A percentile compares a stretch with the other conserved stretches of the same genome.
Conservation (phyloP, 2,797 vertebrate species). For the Silurus aristotelis region DNA sequence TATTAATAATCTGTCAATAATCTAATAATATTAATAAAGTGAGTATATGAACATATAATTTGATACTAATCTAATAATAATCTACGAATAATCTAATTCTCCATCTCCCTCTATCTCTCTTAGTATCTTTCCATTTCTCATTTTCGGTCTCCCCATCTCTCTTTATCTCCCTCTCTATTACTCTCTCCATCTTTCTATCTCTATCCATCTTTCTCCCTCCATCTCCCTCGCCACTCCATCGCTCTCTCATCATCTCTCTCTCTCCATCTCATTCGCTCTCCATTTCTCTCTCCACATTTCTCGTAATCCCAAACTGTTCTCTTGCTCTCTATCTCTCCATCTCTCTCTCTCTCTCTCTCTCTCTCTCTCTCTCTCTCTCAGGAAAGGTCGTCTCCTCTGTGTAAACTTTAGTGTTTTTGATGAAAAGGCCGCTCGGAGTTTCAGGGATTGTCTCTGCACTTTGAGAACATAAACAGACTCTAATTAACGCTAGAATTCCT, state of each 20-base stretch:
- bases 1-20: not conserved
- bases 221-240: too few species aligned
- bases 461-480: slow-evolving; percentile 46
- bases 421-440: slow-evolving; percentile 40
- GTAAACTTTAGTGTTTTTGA: slow-evolving; percentile 43
- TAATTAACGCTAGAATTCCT: slow-evolving; percentile 34
- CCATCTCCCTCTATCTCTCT: too few species aligned
- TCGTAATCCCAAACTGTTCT: not conserved
- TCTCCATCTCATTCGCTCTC: slow-evolving; percentile 13
- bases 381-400: slow-evolving; percentile 21
- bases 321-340: not conserved
- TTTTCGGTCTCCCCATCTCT: too few species aligned
- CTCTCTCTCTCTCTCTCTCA: slow-evolving; percentile 19
- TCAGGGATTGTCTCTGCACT: slow-evolving; percentile 37
- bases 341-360: slow-evolving; percentile 14
- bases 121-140: too few species aligned
- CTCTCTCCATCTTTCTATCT: too few species aligned
- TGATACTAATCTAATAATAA: not conserved
- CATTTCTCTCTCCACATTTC: not conserved
- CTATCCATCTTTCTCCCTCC: too few species aligned
- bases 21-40: not conserved
- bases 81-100: not conserved
- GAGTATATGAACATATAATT: too few species aligned
- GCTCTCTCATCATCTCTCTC: slow-evolving; percentile 11
- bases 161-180: too few species aligned